Conservation (phyloP, 2,113 vertebrate genomes). For the Lamprotornis superbus region DNA sequence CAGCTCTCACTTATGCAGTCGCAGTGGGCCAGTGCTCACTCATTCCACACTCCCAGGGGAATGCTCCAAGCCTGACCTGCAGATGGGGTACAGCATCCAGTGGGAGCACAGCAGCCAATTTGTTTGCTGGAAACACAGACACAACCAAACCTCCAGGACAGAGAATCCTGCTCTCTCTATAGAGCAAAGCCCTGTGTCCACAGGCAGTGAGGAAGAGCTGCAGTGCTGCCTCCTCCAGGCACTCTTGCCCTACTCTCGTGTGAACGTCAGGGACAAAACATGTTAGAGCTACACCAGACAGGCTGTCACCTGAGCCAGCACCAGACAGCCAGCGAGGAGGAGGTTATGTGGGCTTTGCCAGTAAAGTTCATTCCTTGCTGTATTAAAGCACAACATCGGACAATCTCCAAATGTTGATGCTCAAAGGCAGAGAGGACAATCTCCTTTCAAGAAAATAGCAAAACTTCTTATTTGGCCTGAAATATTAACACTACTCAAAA, state of each 20-base stretch:
- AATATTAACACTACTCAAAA: background rate
- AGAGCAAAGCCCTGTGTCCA: background rate
- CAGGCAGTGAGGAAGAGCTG: background rate
- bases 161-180: background rate
- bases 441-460: background rate
- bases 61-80: background rate
- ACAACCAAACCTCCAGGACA: background rate
- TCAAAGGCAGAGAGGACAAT: background rate
- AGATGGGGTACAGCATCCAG: accelerated
- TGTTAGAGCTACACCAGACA: background rate
- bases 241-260: background rate
- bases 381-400: background rate
- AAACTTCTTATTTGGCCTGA: background rate
- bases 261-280: background rate
- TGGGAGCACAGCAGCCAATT: background rate
- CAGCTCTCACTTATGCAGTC: background rate
- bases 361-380: background rate
- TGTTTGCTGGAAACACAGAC: background rate
- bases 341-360: background rate
- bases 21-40: accelerated
- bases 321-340: background rate
- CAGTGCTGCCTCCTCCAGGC: background rate
- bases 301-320: background rate
- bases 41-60: background rate
- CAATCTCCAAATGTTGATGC: background rate